Conservation (phyloP, 2,888 invertebrate genomes). For the Synanthedon formicaeformis region DNA sequence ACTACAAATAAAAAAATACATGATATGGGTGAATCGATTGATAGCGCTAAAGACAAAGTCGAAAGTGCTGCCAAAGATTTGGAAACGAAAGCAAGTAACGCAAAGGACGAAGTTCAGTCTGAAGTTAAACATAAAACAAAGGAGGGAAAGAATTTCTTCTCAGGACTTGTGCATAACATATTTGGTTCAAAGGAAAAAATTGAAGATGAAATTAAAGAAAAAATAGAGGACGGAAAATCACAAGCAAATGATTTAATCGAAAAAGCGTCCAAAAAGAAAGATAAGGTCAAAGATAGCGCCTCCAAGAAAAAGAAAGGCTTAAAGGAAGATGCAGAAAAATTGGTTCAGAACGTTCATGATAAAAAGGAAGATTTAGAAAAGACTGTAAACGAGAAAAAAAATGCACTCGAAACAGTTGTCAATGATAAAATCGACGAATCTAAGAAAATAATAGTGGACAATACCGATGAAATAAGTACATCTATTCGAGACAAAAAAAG, state of each 20-base stretch:
- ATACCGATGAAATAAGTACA: conserved; percentile 27
- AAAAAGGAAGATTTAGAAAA: conserved; percentile 24
- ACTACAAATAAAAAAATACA: conserved; percentile 34
- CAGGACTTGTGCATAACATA: conserved; percentile 55
- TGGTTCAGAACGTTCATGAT: conserved; percentile 21
- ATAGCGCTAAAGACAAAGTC: conserved; percentile 35
- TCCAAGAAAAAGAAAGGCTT: conserved; percentile 35
- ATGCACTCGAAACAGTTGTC: conserved; percentile 15
- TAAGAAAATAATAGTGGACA: conserved; percentile 22
- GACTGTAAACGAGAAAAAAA: conserved; percentile 23
- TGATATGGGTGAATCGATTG: conserved; percentile 37
- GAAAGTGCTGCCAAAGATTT: conserved; percentile 26
- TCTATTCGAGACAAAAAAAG: conserved; percentile 21
- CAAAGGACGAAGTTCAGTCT: conserved; percentile 29
- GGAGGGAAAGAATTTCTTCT: conserved; percentile 56
- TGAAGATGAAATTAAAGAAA: conserved; percentile 49
- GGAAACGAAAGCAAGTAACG: conserved; percentile 22
- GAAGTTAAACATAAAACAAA: conserved; percentile 56
- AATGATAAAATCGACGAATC: conserved; percentile 13
- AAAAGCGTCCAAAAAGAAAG: conserved; percentile 40
- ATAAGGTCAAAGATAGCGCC: conserved; percentile 32
- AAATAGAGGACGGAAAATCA: conserved; percentile 27
- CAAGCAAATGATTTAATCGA: conserved; percentile 19
- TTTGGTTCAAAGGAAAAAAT: conserved; percentile 61
- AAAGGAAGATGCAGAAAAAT: conserved; percentile 21